Conservation (phyloP, 2,888 invertebrate species). For the Chrysina gloriosa region DNA sequence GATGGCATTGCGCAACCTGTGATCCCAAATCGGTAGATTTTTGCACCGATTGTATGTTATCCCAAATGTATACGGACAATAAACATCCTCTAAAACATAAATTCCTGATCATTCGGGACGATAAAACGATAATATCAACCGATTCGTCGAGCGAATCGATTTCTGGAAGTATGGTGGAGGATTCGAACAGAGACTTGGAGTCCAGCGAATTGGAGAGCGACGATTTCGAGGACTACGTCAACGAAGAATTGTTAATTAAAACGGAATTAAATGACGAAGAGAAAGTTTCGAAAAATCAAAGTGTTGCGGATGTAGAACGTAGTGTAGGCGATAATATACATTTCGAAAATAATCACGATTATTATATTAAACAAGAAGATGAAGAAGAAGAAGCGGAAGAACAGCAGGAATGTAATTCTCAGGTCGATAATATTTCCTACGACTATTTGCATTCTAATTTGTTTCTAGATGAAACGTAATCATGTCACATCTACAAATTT, state of each 20-base stretch:
- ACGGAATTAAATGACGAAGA: not conserved
- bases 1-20: conserved; percentile 80
- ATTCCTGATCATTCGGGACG: conserved; percentile 54
- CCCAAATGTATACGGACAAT: conserved; percentile 67
- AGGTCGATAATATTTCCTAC: conserved; percentile 48
- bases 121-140: conserved; percentile 37
- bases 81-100: conserved; percentile 66
- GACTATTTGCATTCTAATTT: conserved; percentile 54
- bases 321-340: not conserved
- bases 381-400: conserved; percentile 20
- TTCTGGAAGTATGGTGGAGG: conserved; percentile 32
- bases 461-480: conserved; percentile 45
- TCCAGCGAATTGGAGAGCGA: conserved; percentile 44
- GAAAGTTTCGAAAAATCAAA: not conserved
- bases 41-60: conserved; percentile 74
- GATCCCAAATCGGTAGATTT: conserved; percentile 69
- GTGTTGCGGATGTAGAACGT: not conserved
- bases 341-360: conserved; percentile 26
- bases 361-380: conserved; percentile 40
- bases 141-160: conserved; percentile 36
- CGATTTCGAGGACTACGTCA: conserved; percentile 42
- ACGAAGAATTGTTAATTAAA: conserved; percentile 35
- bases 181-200: conserved; percentile 43
- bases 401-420: conserved; percentile 20
- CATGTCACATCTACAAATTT: conserved; percentile 3